Evolutionary conservation across 2,888 invertebrate genomes (phyloP), one percentile per base, ranked within the genome.

Genomic region (Heliconius erato): DNA sequence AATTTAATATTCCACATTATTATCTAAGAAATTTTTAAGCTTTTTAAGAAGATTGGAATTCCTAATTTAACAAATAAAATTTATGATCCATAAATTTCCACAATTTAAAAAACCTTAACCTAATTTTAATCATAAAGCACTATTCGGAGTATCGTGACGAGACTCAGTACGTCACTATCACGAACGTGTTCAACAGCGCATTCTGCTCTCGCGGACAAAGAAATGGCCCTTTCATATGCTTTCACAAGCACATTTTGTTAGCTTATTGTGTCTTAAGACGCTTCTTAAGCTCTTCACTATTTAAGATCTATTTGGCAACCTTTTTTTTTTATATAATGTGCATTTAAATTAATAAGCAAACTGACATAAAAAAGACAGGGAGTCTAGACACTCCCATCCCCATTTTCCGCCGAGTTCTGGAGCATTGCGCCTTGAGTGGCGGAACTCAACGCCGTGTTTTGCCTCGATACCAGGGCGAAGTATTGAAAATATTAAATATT

Each of bases 131-230:
- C 54, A 71, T 67, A 83, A 67, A 65, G 44, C 65, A 44, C 77
- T 72, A 68, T 77, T 78, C 68, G 79, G 49, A 65, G 81, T 78
- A 71, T 79, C 35, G 68, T 82, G 82, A 84, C 79, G 65, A 79
- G 71, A 65, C 72, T 71, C 82, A 78, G 82, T 81, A 80, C 79
- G 82, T 80, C 81, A 84, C 83, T 83, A 79, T 82, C 67, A 79
- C 76, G 84, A 83, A 85, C 85, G 85, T 85, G 85, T 82, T 85
- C 71, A 85, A 85, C 85, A 82, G 79, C 81, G 49, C 79, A 77
- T 85, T 80, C 76, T 77, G 44, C n/a, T 26, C 19, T 76, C 59
- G 78, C 77, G 85, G 79, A 85, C 80, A 85, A 85, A 79, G 83
- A 84, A 85, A 83, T 85, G 71, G 85, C 83, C 79, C 78, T 82